Conservation (phyloP, 1,140 invertebrate species). For the Teleopsis dalmanni region DNA sequence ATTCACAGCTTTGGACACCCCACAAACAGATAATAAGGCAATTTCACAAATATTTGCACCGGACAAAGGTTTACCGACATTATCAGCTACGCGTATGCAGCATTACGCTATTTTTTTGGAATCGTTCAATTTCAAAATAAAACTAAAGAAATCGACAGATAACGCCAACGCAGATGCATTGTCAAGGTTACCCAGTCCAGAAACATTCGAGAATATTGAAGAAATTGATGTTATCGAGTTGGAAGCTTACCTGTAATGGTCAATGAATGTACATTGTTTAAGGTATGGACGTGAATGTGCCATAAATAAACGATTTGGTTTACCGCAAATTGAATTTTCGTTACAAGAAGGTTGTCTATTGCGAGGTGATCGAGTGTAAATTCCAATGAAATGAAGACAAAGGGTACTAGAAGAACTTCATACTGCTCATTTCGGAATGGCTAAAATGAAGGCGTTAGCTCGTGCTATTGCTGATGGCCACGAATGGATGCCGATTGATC, state of each 20-base stretch:
- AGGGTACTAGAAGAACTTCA: not conserved
- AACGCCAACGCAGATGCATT: slow-evolving; percentile 23
- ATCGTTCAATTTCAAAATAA: slow-evolving; percentile 18
- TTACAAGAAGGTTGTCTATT: slow-evolving; percentile 19
- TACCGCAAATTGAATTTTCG: slow-evolving; percentile 11
- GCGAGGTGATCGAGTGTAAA: slow-evolving; percentile 14
- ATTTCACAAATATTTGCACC: slow-evolving; percentile 32
- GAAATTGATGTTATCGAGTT: slow-evolving; percentile 1
- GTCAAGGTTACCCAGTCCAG: slow-evolving; percentile 16
- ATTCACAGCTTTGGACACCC: too few relatives aligned
- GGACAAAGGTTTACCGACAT: slow-evolving; percentile 46
- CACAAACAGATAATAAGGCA: slow-evolving; percentile 49
- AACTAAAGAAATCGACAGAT: slow-evolving; percentile 17
- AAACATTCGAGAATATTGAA: not conserved
- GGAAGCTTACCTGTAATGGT: slow-evolving; percentile 3
- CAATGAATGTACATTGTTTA: slow-evolving; percentile 11
- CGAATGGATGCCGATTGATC: slow-evolving; percentile 40
- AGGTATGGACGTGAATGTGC: slow-evolving; percentile 6
- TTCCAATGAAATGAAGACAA: slow-evolving; percentile 7
- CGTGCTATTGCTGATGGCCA: slow-evolving; percentile 42
- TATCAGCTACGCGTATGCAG: slow-evolving; percentile 30
- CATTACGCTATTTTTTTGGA: slow-evolving; percentile 21
- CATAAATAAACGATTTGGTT: not conserved
- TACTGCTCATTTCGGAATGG: slow-evolving; percentile 37
- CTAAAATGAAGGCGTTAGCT: slow-evolving; percentile 38